Evolutionary conservation across 2,797 vertebrate species (phyloP), one percentile per base, ranked within the genome.

Genomic region (Phrynocephalus forsythii): DNA sequence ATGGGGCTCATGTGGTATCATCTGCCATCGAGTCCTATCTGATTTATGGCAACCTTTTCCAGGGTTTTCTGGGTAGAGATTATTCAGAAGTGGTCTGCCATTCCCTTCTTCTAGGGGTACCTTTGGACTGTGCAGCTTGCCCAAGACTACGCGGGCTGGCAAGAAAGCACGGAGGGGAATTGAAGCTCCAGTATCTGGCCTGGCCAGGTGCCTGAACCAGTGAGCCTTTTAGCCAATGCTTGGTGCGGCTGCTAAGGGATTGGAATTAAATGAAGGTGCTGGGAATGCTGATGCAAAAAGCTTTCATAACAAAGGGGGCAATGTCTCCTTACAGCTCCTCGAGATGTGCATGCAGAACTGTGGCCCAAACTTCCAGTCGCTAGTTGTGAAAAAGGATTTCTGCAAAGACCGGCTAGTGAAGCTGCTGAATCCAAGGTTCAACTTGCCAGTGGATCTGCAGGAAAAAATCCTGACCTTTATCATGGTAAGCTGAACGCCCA

Each of bases 301-400:
- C 56, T 10, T 81, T 5, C 82, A 56, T 95, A 92, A 94, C 72
- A 33, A 9, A 60, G 30, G 1, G 2, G 7, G 18, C 16, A 91
- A 28, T 89, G 79, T 93, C 33, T 92, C 13, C 89, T 16, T 91
- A 73, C 93, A 97, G 97, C 94, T 97, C 81, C 95, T 97, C 66
- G 97, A 96, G 79, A 97, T 97, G 97, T 97, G 97, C n/a, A 68
- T 97, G 86, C 95, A 97, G 92, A 97, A 97, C 91, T 97, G 97
- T 85, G 96, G 96, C 33, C 94, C 97, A 0, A 92, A 93, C 56
- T 97, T 97, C 93, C 97, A 97, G 38, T 94, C 96, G 63, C 90
- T 97, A 79, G 94, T 96, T 73, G 96, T 97, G 94, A 97, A 95
- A 95, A 97, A 96, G 78, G 97, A 97, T 44, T 97, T 97, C 73